Conservation (phyloP, 2,888 invertebrate species). For the Belgica antarctica region DNA sequence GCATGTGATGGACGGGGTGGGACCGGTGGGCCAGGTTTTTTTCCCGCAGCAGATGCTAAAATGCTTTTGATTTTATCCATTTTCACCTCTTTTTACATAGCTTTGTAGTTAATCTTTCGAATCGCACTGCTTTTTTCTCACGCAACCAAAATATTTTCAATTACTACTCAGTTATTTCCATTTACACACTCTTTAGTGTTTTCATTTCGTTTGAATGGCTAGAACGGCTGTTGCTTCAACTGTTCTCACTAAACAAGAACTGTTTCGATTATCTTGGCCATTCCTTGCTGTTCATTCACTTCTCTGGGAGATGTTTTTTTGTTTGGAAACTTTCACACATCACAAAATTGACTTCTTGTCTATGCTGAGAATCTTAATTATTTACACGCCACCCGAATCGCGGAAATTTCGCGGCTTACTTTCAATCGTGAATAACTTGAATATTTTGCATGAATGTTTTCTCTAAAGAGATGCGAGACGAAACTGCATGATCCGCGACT, state of each 20-base stretch:
- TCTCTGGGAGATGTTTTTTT: background rate
- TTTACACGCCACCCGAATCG: background rate
- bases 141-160: constrained; percentile 15
- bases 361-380: background rate
- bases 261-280: background rate
- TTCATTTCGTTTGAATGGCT: too few relatives aligned
- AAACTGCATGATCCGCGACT: background rate
- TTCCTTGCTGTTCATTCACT: background rate
- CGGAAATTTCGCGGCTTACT: constrained; percentile 15
- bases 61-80: constrained; percentile 40
- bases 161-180: background rate
- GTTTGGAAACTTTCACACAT: background rate
- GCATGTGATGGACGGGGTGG: constrained; percentile 76
- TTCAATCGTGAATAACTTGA: background rate
- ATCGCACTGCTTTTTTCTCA: background rate
- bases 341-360: background rate
- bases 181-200: background rate
- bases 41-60: constrained; percentile 46
- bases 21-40: constrained; percentile 69
- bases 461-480: background rate
- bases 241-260: background rate
- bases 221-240: too few relatives aligned
- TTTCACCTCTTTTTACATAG: background rate
- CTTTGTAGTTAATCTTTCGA: background rate
- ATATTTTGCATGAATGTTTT: background rate